Evolutionary conservation across 2,797 vertebrate species (phyloP).

Genomic region (Pangasius macronema): DNA sequence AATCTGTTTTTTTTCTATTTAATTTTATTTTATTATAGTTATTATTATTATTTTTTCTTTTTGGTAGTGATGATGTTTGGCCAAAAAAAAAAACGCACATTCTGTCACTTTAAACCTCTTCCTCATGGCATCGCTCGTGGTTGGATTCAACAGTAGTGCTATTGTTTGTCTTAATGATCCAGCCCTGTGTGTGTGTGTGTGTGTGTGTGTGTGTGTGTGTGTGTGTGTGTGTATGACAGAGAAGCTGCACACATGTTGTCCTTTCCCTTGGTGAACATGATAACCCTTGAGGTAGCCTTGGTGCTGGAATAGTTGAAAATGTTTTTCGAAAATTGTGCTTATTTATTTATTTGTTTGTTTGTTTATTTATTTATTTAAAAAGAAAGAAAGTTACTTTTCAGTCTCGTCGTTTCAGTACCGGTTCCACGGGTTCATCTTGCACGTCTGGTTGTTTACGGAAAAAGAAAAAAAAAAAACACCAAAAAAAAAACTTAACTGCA

Average conservation of each 20-base stretch:
- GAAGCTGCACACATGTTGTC: not conserved
- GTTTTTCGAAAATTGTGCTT: not conserved
- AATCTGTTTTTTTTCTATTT: no score
- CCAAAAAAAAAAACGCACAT: not conserved
- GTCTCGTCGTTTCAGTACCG: not conserved
- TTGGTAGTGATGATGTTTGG: not conserved
- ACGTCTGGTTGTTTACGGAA: not conserved
- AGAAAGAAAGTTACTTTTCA: not conserved
- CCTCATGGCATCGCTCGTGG: not conserved
- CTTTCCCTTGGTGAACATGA: not conserved
- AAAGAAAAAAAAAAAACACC: no score
- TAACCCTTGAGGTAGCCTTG: not conserved
- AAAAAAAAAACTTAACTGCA: not conserved
- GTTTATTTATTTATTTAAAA: no score
- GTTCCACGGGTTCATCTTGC: not conserved
- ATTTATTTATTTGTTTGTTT: no score
- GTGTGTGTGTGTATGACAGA: not conserved
- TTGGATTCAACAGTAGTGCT: conserved; percentile 31
- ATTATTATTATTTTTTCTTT: no score
- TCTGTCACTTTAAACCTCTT: conserved; percentile 3
- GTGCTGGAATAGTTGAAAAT: not conserved
- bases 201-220: not conserved
- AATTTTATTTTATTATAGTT: no score
- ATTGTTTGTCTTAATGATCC: conserved; percentile 32
- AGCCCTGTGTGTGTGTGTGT: not conserved